Conservation (phyloP, 2,797 vertebrate genomes). For the Pseudochirops cupreus region DNA sequence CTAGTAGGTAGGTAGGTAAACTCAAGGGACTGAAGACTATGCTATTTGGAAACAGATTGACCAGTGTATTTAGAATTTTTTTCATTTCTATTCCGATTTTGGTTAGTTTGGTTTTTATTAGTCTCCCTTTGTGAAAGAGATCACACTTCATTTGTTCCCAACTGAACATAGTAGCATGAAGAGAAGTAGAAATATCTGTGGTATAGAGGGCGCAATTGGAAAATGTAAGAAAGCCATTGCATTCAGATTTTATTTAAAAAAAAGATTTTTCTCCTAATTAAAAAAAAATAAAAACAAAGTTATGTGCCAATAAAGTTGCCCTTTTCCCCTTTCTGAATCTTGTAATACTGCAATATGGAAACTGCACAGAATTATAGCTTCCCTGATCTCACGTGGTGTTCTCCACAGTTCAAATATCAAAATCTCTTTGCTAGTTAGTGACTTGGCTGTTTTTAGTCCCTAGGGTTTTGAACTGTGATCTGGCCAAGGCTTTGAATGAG, state of each 20-base stretch:
- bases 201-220: not conserved
- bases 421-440: conserved; percentile 5
- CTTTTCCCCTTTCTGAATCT: not conserved
- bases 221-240: not conserved
- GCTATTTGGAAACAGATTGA: not conserved
- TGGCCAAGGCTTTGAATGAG: not conserved
- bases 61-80: not conserved
- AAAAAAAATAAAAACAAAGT: not conserved
- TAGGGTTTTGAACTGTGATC: conserved; percentile 22
- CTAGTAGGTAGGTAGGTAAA: not conserved
- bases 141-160: conserved; percentile 6
- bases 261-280: not conserved
- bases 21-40: not conserved
- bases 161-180: not conserved
- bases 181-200: not conserved
- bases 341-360: not conserved
- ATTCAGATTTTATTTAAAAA: not conserved
- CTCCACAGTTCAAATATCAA: conserved; percentile 2
- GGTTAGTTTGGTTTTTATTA: not conserved
- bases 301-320: not conserved
- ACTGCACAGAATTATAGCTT: not conserved
- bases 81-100: not conserved
- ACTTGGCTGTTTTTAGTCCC: not conserved
- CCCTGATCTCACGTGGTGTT: not conserved
- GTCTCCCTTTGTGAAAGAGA: not conserved